Conservation (phyloP, 2,113 vertebrate species). For the Chionodraco myersi region DNA sequence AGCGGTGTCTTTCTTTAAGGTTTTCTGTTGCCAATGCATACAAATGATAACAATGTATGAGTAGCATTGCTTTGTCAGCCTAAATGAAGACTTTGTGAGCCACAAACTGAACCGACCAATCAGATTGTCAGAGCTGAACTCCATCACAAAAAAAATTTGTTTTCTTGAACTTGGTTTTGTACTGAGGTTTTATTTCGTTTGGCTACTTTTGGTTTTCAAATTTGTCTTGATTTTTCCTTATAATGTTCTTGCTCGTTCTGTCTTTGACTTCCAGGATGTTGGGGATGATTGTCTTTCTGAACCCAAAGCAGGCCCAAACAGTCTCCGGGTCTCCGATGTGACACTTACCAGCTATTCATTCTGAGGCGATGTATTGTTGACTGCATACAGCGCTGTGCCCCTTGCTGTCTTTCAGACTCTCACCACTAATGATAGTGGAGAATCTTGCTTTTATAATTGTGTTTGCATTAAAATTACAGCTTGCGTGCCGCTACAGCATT, state of each 20-base stretch:
- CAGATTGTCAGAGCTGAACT: constrained; percentile 2
- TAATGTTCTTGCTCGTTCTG: constrained; percentile 26
- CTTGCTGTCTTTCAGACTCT: constrained; percentile 52
- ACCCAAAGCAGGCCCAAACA: constrained; percentile 31
- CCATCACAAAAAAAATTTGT: constrained; percentile 38
- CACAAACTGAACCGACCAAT: constrained; percentile 21
- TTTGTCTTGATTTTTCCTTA: constrained; percentile 31
- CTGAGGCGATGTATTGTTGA: constrained; percentile 36
- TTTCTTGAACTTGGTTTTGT: constrained; percentile 66
- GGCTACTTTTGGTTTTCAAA: constrained; percentile 16
- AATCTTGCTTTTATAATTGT: constrained; percentile 72
- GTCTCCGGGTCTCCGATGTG: constrained; percentile 40
- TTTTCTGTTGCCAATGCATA: constrained; percentile 35
- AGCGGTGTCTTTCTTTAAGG: constrained; percentile 3
- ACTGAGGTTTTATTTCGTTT: constrained; percentile 45
- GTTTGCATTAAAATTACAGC: constrained; percentile 74
- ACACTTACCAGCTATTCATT: constrained; percentile 37
- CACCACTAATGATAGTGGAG: constrained; percentile 76
- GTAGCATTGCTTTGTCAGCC: constrained; percentile 6
- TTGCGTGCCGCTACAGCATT: constrained; percentile 65
- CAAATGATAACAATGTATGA: constrained; percentile 21
- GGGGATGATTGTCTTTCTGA: constrained; percentile 49
- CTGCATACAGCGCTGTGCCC: constrained; percentile 28
- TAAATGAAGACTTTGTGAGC: constrained; percentile 13
- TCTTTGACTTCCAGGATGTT: constrained; percentile 47